Base-by-base conservation (phyloP, 1,140 invertebrate species). In the Saccostrea echinata region DNA sequence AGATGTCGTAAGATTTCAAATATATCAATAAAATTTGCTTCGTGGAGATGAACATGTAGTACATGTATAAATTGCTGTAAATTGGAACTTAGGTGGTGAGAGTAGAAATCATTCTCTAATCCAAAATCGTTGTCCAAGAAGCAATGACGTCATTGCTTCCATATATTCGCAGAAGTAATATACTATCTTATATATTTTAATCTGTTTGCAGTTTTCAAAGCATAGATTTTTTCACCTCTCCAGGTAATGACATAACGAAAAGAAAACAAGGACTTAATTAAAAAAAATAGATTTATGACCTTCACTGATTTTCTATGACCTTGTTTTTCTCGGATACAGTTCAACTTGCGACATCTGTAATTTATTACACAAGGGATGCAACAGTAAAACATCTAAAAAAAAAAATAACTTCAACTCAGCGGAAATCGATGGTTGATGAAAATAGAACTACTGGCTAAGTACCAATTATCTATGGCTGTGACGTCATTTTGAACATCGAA, bases 401-500 rank as follows among this genome's bases (percentile, higher is more conserved):
- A n/a, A n/a, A 76, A 76, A 30, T 33, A 76, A 76, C 35, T 83
- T 51, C 35, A 51, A 52, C 51, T 51, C 51, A 53, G 35, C 6
- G 81, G 35, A 83, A 83, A 52, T 83, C 51, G 81, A 83, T 83
- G 35, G 35, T 53, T 52, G 81, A 83, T 84, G 57, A 68, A 55
- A 87, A 86, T 52, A 88, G 68, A 88, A 88, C 85, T 88, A 83
- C 84, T 89, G 88, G 88, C 61, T 76, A 64, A 30, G 33, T 80
- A 82, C 88, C 88, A 89, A 81, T 71, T 57, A 84, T 87, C 64
- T 84, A 55, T 68, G 80, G 53, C 68, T 86, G 76, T 89, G 88
- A 89, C 88, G 88, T 89, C 88, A 89, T 89, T 76, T 80, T 84
- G 85, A 80, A 80, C 85, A 64, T 71, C 82, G 84, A 84, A 43